These are phyloP conservation scores for Dascyllus trimaculatus DNA, from an alignment of 2,113 vertebrate species.

Conservation along the genomic window DNA sequence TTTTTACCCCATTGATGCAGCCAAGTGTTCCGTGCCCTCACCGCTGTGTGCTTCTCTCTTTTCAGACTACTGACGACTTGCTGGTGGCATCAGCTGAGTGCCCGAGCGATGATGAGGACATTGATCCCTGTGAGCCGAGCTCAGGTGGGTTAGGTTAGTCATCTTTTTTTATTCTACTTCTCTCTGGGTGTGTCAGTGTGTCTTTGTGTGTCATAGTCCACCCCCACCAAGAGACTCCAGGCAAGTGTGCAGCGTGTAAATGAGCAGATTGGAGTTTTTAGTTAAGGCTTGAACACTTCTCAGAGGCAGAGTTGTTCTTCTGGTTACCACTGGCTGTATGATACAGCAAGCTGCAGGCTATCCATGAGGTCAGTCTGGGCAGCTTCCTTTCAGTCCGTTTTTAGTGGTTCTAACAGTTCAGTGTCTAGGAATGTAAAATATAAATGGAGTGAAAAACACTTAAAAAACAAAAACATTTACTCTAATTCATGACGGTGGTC, in stretches of 20 bases:
- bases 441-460: not conserved
- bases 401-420: constrained; percentile 36
- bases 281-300: constrained; percentile 32
- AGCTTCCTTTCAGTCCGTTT: constrained; percentile 13
- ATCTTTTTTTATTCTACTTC: constrained; percentile 93
- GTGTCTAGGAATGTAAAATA: not conserved
- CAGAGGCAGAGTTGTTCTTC: constrained; percentile 14
- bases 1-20: constrained; percentile 36
- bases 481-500: no score
- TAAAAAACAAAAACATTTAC: not conserved
- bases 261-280: constrained; percentile 54
- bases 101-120: constrained; percentile 98
- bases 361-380: constrained; percentile 27
- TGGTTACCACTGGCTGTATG: not conserved
- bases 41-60: constrained; percentile 51
- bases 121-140: constrained; percentile 99
- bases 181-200: constrained; percentile 82
- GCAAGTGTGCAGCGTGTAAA: constrained; percentile 31
- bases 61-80: constrained; percentile 93
- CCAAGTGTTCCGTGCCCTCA: constrained; percentile 52
- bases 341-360: constrained; percentile 25
- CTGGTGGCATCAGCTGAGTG: constrained; percentile 97
- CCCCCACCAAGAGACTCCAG: constrained; percentile 38
- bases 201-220: constrained; percentile 71
- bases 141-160: constrained; percentile 99